Conservation (phyloP, 2,797 vertebrate species). For the Dermochelys coriacea region DNA sequence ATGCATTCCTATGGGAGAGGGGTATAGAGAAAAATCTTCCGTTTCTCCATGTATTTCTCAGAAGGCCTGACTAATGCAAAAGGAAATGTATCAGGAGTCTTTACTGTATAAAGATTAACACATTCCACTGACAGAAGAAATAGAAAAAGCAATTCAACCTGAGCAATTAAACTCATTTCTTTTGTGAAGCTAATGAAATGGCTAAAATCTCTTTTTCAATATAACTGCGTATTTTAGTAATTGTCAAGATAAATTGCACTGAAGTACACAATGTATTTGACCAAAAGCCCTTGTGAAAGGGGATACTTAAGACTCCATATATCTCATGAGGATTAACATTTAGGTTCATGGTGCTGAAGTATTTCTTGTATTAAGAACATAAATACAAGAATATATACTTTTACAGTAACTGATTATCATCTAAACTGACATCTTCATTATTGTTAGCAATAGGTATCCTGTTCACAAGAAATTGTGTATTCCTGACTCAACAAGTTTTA, state of each 20-base stretch:
- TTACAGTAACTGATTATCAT: not conserved
- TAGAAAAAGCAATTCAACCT: not conserved
- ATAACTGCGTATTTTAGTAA: not conserved
- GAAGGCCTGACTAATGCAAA: conserved; percentile 64
- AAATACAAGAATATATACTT: not conserved
- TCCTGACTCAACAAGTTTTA: not conserved
- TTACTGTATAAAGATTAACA: conserved; percentile 56
- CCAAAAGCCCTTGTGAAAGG: not conserved
- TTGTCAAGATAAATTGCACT: not conserved
- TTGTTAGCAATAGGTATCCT: not conserved
- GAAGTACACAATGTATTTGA: not conserved
- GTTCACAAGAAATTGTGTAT: not conserved
- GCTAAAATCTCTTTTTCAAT: conserved; percentile 30
- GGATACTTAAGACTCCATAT: not conserved
- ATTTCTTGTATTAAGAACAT: not conserved
- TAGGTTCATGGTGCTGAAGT: not conserved
- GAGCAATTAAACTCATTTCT: conserved; percentile 28
- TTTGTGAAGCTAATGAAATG: conserved; percentile 29
- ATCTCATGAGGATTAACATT: not conserved
- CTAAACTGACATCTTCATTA: not conserved
- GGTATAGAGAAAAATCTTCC: conserved; percentile 68
- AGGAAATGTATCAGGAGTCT: conserved; percentile 55
- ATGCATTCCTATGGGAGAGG: conserved; percentile 70
- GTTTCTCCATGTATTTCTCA: conserved; percentile 72
- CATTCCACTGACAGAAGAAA: conserved; percentile 6